Evolutionary conservation across 2,888 invertebrate species (phyloP), one percentile per base, ranked within the genome.

Genomic region (Odontomyia ornata): DNA sequence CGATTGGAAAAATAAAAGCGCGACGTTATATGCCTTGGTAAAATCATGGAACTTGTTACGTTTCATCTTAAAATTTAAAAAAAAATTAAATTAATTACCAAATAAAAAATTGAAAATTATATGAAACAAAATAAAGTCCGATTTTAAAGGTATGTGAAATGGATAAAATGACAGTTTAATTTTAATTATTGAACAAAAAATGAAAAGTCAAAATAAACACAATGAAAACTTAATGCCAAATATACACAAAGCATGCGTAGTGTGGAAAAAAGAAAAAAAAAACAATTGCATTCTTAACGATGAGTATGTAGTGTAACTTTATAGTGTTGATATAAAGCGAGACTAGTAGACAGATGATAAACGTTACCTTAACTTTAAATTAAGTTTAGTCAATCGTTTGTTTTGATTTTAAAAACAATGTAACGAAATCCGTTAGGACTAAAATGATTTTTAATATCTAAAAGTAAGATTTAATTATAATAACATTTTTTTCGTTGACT

Each of bases 151-250:
- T 27, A 21, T n/a, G 7, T 43, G 21, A 36, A 11, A 21, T 30
- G 30, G 13, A 25, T 1, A 64, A 28, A 15, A 64, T 18, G n/a
- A 52, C 5, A 52, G 4, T 9, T 15, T 3, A 9, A 28, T 28
- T 30, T 11, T 36, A 43, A 67, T 67, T 72, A 28, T 52, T 72
- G 18, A 52, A 28, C 21, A 27, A 9, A 18, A 72, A 27, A 56
- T 72, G n/a, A 52, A 28, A 52, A 27, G 5, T n/a, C 52, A 56
- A 72, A 28, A 28, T 27, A 30, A 64, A 25, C n/a, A n/a, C 56
- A 72, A 52, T 56, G 43, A 67, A 9, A 36, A 43, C 71, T 72
- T 52, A 73, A 36, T 69, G 69, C 69, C 69, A 69, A 69, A 69
- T 69, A 69, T 28, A 47, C 30, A 25, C 47, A 65, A 64, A 52